Percentiles rank a stretch among this genome's conserved stretches.
Evolutionary conservation across 2,113 vertebrate species (phyloP).

Genomic region (Tragelaphus strepsiceros): DNA sequence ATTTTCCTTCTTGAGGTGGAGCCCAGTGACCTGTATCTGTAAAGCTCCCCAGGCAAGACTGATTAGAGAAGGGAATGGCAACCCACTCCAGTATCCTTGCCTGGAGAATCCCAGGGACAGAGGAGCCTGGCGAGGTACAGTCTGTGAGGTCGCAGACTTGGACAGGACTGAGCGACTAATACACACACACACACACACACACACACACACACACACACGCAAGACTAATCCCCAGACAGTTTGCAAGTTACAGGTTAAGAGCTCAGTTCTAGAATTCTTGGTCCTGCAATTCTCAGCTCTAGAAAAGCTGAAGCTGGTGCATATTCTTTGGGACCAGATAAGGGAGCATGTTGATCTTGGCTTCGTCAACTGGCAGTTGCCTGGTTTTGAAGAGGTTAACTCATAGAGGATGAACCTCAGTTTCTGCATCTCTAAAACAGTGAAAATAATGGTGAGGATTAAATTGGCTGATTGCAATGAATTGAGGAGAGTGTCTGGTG

Average conservation of each 20-base stretch:
- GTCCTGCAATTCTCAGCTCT: not conserved
- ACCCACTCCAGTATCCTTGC: not conserved
- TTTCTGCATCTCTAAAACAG: not conserved
- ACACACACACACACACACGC: too few species aligned
- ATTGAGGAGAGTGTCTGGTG: not conserved
- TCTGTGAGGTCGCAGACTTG: not conserved
- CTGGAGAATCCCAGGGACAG: not conserved
- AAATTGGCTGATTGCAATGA: not conserved
- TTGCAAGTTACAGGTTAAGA: not conserved
- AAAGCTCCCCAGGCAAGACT: not conserved
- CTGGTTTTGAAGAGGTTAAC: not conserved
- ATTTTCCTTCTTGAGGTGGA: not conserved
- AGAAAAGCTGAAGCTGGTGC: not conserved
- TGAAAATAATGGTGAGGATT: not conserved
- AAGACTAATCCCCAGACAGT: not conserved
- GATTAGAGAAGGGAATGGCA: not conserved
- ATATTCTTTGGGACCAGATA: not conserved
- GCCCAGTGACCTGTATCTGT: not conserved
- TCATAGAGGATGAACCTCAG: not conserved
- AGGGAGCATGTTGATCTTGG: not conserved
- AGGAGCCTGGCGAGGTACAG: not conserved
- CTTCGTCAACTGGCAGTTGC: not conserved
- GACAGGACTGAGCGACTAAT: not conserved
- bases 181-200: not conserved
- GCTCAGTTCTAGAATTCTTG: not conserved